These are phyloP conservation scores for Nebria salina DNA, from an alignment of 2,888 invertebrate species.

Conservation along the genomic window DNA sequence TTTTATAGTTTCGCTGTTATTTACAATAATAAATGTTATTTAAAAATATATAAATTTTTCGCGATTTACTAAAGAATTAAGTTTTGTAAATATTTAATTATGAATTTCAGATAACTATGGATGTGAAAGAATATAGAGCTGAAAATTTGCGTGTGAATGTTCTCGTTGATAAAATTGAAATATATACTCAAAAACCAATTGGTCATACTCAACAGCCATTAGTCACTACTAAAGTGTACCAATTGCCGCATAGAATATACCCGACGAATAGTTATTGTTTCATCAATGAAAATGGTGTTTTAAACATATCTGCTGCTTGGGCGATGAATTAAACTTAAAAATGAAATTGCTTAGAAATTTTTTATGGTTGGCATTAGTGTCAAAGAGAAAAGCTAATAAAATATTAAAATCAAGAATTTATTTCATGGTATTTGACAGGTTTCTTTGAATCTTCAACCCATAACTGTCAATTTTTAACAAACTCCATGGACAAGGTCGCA, in stretches of 20 bases:
- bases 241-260: conserved; percentile 31
- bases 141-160: conserved; percentile 26
- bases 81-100: background rate
- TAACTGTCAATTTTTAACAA: background rate
- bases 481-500: background rate
- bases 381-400: no score
- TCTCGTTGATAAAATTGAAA: conserved; percentile 28
- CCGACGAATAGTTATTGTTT: conserved; percentile 21
- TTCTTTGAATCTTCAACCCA: background rate
- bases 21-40: no score
- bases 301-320: conserved; percentile 31
- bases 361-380: no score
- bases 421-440: background rate
- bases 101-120: conserved; percentile 25
- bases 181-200: conserved; percentile 20
- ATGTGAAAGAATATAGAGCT: conserved; percentile 33
- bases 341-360: background rate
- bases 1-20: no score
- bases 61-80: background rate
- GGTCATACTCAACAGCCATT: conserved; percentile 6
- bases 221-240: conserved; percentile 9
- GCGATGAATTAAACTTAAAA: background rate
- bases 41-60: no score
- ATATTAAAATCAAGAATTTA: background rate
- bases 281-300: conserved; percentile 24